These are phyloP conservation scores for Zophobas morio DNA, from an alignment of 1,140 invertebrate genomes.

Conservation along the genomic window DNA sequence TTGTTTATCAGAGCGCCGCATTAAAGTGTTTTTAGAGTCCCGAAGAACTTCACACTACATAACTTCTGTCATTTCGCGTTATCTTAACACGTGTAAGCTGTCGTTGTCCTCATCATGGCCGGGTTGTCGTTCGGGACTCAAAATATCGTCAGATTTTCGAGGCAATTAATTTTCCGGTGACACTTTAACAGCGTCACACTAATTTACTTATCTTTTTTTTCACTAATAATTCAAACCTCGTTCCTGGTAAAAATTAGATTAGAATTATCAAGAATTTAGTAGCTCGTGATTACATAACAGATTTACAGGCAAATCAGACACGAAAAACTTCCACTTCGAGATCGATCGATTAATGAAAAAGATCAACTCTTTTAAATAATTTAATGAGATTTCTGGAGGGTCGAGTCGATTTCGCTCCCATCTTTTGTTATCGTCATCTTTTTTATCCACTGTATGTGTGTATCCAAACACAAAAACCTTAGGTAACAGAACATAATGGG, in stretches of 20 bases:
- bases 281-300: constrained; percentile 14
- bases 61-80: constrained; percentile 55
- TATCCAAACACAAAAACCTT: constrained; percentile 50
- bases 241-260: constrained; percentile 22
- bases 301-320: constrained; percentile 5
- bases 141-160: constrained; percentile 37
- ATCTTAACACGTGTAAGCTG: constrained; percentile 56
- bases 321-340: constrained; percentile 16
- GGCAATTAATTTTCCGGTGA: constrained; percentile 29
- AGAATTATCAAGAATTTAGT: constrained; percentile 23
- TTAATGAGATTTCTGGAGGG: constrained; percentile 49
- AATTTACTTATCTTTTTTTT: constrained; percentile 30
- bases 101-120: constrained; percentile 50
- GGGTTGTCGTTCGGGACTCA: constrained; percentile 36
- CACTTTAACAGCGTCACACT: constrained; percentile 31
- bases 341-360: constrained; percentile 31
- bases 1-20: constrained; percentile 26
- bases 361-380: constrained; percentile 48
- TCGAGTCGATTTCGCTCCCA: constrained; percentile 41
- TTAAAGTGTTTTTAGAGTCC: constrained; percentile 48
- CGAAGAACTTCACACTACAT: constrained; percentile 50
- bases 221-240: constrained; percentile 10
- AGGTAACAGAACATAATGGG: constrained; percentile 46
- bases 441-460: constrained; percentile 27
- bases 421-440: constrained; percentile 44